Conservation (phyloP, 2,797 vertebrate genomes). For the Poecilia velifera region DNA sequence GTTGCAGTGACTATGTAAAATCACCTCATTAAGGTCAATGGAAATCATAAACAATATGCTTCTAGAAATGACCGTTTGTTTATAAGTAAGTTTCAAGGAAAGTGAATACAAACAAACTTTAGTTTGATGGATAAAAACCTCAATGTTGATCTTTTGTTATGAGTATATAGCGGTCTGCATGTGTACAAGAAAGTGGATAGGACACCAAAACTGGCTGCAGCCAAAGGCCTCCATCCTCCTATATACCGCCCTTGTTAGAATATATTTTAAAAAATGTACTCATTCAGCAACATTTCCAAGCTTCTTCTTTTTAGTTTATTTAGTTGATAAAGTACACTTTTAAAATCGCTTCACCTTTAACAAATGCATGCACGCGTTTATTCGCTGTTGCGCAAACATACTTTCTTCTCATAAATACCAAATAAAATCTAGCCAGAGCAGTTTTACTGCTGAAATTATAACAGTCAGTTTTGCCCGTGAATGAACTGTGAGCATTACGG, state of each 20-base stretch:
- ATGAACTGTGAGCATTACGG: background rate
- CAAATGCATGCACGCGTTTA: background rate
- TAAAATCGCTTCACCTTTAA: background rate
- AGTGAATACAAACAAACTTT: background rate
- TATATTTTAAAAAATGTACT: background rate
- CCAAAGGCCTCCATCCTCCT: background rate
- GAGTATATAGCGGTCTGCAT: background rate
- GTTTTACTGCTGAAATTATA: background rate
- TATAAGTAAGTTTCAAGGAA: background rate
- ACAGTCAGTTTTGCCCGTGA: background rate
- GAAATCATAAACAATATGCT: background rate
- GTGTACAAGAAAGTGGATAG: background rate
- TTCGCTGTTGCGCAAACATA: background rate
- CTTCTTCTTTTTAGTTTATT: background rate
- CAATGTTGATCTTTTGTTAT: background rate
- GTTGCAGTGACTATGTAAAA: background rate
- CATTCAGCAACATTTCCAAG: background rate
- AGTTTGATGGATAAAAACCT: background rate
- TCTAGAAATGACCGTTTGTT: background rate
- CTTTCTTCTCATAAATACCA: background rate
- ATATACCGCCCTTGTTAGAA: background rate
- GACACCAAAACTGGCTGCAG: background rate
- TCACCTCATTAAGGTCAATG: background rate
- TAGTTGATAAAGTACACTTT: background rate
- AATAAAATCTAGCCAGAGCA: background rate